Percentiles rank a stretch among this genome's conserved stretches.
phyloP scores from a whole-genome alignment of 92 coral and sea anemone species.

The Umimayanthus chanpuru region DNA sequence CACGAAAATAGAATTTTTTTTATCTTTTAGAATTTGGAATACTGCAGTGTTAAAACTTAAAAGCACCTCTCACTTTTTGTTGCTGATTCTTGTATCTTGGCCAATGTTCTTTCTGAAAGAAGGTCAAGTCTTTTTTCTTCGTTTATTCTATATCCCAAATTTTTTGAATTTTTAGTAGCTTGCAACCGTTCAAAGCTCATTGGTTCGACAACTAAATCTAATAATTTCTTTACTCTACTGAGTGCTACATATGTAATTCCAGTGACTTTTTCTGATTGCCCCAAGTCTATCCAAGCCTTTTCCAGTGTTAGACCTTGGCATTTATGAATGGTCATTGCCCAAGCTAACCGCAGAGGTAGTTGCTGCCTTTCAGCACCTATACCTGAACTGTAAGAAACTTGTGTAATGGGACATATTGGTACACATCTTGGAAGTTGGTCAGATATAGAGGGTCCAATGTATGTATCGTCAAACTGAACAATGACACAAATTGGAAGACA shows the following conservation, averaged over 20 bases:
- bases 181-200: constrained; percentile 39
- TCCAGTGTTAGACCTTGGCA: constrained; percentile 59
- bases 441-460: constrained; percentile 57
- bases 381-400: constrained; percentile 27
- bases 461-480: constrained; percentile 53
- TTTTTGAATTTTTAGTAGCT: constrained; percentile 33
- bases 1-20: not conserved
- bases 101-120: constrained; percentile 42
- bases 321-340: constrained; percentile 67
- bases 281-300: constrained; percentile 58
- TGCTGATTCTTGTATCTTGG: not conserved
- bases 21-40: not conserved
- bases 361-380: constrained; percentile 54
- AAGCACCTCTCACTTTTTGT: not conserved
- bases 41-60: not conserved
- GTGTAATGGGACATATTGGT: too few relatives aligned
- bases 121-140: constrained; percentile 50
- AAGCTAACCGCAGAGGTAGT: constrained; percentile 55
- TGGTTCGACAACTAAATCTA: constrained; percentile 53
- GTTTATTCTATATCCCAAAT: constrained; percentile 39
- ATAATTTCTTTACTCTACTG: constrained; percentile 48
- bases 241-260: constrained; percentile 61
- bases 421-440: constrained; percentile 5
- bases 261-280: constrained; percentile 51
- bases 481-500: constrained; percentile 58